phyloP scores from a whole-genome alignment of 1,140 invertebrate genomes.

The Drosophila setifemur region DNA sequence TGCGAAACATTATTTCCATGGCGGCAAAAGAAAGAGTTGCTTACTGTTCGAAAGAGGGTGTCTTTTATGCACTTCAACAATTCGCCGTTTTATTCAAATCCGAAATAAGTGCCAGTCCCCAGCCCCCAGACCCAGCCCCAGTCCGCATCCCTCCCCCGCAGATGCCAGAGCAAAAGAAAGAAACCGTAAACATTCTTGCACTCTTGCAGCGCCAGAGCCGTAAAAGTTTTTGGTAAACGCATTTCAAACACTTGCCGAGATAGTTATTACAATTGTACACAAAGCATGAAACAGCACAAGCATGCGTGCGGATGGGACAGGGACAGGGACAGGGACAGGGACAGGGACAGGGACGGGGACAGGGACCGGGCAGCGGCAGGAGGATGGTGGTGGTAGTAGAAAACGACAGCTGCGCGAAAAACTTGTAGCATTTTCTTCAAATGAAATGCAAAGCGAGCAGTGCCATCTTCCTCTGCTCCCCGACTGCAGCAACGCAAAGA shows the following conservation, averaged over 20 bases:
- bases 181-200: conserved; percentile 71
- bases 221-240: conserved; percentile 78
- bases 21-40: not conserved
- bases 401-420: conserved; percentile 33
- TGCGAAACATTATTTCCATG: not conserved
- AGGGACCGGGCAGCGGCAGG: too few relatives aligned
- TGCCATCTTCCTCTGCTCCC: conserved; percentile 27
- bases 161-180: conserved; percentile 9
- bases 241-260: conserved; percentile 79
- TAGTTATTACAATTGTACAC: conserved; percentile 77
- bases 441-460: conserved; percentile 71
- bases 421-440: conserved; percentile 66
- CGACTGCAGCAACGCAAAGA: conserved; percentile 23
- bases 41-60: conserved; percentile 24
- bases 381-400: not conserved
- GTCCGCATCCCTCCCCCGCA: not conserved
- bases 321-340: too few relatives aligned
- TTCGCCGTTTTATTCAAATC: conserved; percentile 39
- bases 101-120: conserved; percentile 6
- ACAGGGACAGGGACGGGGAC: too few relatives aligned
- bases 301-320: conserved; percentile 10
- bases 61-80: conserved; percentile 10
- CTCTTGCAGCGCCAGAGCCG: conserved; percentile 47
- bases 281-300: conserved; percentile 45
- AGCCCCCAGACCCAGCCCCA: too few relatives aligned